phyloP scores from a whole-genome alignment of 2,113 vertebrate genomes.

The Forbesichthys papilliferus region DNA sequence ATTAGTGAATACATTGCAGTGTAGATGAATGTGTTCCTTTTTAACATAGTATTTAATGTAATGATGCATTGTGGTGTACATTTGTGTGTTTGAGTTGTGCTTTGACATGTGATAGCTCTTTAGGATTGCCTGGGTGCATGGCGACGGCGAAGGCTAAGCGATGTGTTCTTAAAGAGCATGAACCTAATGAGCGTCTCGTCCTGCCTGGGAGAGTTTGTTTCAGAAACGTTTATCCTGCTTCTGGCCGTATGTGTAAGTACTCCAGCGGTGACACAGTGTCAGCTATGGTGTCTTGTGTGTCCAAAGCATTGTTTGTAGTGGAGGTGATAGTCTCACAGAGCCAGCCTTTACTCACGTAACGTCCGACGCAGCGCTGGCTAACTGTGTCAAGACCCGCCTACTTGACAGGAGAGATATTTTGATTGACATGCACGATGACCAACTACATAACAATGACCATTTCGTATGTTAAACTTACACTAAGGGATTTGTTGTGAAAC shows the following conservation, averaged over 20 bases:
- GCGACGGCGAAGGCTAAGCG: conserved; percentile 54
- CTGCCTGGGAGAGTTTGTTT: conserved; percentile 40
- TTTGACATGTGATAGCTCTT: conserved; percentile 59
- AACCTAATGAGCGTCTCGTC: conserved; percentile 45
- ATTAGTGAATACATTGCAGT: neutral
- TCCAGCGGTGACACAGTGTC: neutral
- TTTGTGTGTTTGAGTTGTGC: conserved; percentile 47
- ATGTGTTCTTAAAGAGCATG: conserved; percentile 61
- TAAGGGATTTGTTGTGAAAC: no score
- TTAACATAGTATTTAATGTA: neutral
- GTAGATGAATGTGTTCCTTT: conserved; percentile 6
- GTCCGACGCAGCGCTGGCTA: no score
- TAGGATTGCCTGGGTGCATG: conserved; percentile 59
- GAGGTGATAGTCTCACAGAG: neutral
- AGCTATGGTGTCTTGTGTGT: conserved; percentile 5
- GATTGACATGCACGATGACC: no score
- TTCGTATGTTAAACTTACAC: no score
- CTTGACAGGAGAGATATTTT: no score
- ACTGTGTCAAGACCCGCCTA: no score
- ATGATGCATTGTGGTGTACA: conserved; percentile 26
- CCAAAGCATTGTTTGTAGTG: conserved; percentile 20
- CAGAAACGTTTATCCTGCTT: conserved; percentile 30
- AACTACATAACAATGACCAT: no score
- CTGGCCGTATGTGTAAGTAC: conserved; percentile 56
- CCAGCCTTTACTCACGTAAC: no score